Evolutionary conservation across 2,797 vertebrate genomes (phyloP).

Genomic region (Sebastes kiyomatsui): DNA sequence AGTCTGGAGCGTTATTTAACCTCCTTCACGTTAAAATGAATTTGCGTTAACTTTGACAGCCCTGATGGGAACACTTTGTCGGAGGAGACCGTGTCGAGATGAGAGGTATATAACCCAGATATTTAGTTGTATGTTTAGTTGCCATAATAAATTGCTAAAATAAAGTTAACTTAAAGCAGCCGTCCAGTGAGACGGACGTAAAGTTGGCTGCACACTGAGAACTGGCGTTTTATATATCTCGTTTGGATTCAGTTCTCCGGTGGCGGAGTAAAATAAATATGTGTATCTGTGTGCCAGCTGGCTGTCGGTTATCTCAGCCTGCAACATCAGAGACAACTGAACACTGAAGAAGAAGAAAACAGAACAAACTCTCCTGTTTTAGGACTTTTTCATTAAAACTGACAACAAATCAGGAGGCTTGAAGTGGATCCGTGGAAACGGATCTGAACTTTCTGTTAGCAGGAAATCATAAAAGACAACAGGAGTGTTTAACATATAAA

Average conservation of each 20-base stretch:
- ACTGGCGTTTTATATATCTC: background rate
- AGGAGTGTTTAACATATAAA: background rate
- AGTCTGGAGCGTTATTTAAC: too few relatives aligned
- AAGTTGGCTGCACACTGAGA: constrained; percentile 25
- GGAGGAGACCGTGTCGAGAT: too few relatives aligned
- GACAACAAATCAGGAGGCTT: background rate
- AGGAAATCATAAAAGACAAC: background rate
- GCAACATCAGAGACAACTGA: background rate
- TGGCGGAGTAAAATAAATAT: background rate
- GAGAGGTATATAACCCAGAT: background rate
- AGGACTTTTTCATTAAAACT: background rate
- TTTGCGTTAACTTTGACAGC: too few relatives aligned
- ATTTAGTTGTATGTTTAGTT: background rate
- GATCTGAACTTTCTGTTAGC: background rate
- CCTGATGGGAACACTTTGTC: too few relatives aligned
- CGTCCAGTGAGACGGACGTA: background rate
- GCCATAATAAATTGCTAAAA: background rate
- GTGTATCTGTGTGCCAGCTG: constrained; percentile 6
- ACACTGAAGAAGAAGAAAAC: constrained; percentile 1
- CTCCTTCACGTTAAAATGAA: too few relatives aligned
- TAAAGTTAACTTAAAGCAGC: background rate
- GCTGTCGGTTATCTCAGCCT: background rate
- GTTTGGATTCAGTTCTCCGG: background rate
- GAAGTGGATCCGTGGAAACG: background rate
- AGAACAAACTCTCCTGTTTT: background rate